Percentiles rank a stretch among this genome's conserved stretches.
These are phyloP conservation scores for Martes martes DNA, from an alignment of 2,113 vertebrate genomes.

Conservation along the genomic window DNA sequence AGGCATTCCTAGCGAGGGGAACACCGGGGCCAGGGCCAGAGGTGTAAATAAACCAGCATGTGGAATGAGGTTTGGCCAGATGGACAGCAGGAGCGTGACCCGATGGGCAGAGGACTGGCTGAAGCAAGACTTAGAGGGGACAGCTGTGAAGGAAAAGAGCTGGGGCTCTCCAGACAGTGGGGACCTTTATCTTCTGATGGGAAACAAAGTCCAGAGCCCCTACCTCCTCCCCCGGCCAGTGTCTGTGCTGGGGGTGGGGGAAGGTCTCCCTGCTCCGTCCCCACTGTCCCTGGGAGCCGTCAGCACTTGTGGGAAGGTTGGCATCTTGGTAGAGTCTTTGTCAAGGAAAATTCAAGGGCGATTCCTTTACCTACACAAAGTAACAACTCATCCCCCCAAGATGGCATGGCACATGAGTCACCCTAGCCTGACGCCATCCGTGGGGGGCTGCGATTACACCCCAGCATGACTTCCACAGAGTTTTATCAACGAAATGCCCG, in stretches of 20 bases:
- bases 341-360: conserved; percentile 49
- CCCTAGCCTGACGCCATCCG: neutral
- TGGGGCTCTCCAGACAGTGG: too few species aligned
- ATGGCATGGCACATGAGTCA: conserved; percentile 22
- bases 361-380: conserved; percentile 6
- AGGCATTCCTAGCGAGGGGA: neutral
- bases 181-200: neutral
- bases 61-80: neutral
- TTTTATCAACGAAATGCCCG: conserved; percentile 44
- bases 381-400: neutral
- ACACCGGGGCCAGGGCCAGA: neutral
- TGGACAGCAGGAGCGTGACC: neutral
- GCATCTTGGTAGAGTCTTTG: neutral
- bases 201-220: neutral
- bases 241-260: neutral
- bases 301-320: neutral
- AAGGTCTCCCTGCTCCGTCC: neutral
- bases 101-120: neutral
- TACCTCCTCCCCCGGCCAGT: neutral
- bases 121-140: neutral
- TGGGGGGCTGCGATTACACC: conserved; percentile 34
- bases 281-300: neutral
- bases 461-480: neutral
- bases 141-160: neutral
- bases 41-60: neutral